Conservation (phyloP, 2,888 invertebrate species). For the Amaurobius ferox region DNA sequence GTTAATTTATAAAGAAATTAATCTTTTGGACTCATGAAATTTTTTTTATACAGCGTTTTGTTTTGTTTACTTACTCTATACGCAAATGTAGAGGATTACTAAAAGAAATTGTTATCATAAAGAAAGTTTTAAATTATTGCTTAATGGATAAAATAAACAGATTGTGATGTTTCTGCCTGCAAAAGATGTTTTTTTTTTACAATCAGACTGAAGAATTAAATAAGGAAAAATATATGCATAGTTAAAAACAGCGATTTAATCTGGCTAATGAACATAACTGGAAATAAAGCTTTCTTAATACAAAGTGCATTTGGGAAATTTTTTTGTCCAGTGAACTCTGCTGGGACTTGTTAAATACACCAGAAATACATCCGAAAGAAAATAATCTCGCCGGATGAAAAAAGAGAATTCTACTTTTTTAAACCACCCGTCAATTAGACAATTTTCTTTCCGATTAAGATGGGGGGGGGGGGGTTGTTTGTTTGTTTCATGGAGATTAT, state of each 20-base stretch:
- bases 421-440: constrained; percentile 31
- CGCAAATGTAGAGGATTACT: not conserved
- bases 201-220: not conserved
- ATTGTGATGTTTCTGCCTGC: not conserved
- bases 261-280: constrained; percentile 52
- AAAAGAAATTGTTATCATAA: constrained; percentile 26
- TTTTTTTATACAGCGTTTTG: too few relatives aligned
- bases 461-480: too few relatives aligned
- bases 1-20: too few relatives aligned
- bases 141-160: not conserved
- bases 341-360: constrained; percentile 52
- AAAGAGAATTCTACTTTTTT: constrained; percentile 17
- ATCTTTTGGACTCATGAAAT: too few relatives aligned
- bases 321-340: not conserved
- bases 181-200: constrained; percentile 17
- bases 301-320: not conserved
- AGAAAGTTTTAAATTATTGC: not conserved
- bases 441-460: constrained; percentile 12
- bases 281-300: constrained; percentile 23
- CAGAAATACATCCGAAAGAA: constrained; percentile 14
- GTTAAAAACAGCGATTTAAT: constrained; percentile 52
- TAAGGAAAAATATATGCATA: constrained; percentile 15
- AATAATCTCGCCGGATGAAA: not conserved
- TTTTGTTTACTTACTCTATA: too few relatives aligned
- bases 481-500: constrained; percentile 29